Percentiles rank a stretch among this genome's conserved stretches.
Conservation (phyloP, 92 coral and sea anemone genomes). For the Palythoa heliodiscus region DNA sequence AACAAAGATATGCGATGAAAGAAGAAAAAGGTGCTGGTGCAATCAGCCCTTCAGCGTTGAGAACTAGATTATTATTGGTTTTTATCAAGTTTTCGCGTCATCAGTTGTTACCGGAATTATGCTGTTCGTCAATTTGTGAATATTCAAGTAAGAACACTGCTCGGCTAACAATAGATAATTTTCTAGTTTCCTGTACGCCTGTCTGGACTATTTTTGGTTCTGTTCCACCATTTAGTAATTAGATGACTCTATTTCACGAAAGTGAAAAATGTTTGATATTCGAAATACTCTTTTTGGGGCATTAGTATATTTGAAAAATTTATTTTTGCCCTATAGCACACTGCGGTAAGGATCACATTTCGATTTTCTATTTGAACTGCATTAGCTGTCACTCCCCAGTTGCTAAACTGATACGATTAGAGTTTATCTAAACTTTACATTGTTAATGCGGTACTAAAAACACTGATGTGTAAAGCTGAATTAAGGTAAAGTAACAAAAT, state of each 20-base stretch:
- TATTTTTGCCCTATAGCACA: neutral
- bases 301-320: neutral
- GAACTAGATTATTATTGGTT: conserved; percentile 12
- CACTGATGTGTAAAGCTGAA: neutral
- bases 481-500: neutral
- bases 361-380: neutral
- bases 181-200: conserved; percentile 29
- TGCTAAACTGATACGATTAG: neutral
- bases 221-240: neutral
- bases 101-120: conserved; percentile 27
- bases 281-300: neutral
- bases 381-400: neutral
- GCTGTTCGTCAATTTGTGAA: conserved; percentile 17
- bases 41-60: conserved; percentile 8
- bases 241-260: neutral
- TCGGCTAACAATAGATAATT: conserved; percentile 10
- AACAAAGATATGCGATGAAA: conserved; percentile 30
- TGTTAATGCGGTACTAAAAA: neutral
- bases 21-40: conserved; percentile 31
- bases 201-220: conserved; percentile 27
- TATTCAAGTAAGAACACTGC: conserved; percentile 6
- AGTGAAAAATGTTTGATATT: neutral
- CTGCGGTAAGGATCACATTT: conserved; percentile 10
- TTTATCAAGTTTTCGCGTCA: conserved; percentile 39
- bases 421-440: conserved; percentile 28